Conservation (phyloP, 1,140 invertebrate genomes). For the Drosophila suzukii region DNA sequence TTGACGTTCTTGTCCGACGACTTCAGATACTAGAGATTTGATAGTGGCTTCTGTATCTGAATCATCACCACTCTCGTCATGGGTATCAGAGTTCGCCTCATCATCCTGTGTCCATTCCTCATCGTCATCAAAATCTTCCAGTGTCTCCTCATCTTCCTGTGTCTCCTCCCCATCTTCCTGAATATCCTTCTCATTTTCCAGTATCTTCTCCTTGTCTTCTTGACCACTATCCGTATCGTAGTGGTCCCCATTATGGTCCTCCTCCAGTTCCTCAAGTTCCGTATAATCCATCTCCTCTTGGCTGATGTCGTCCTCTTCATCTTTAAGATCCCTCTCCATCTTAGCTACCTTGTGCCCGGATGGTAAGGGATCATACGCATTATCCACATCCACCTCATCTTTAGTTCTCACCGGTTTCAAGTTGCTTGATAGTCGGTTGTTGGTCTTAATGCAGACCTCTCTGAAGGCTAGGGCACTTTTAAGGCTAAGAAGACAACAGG, state of each 20-base stretch:
- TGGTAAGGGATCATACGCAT: not conserved
- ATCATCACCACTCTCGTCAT: not conserved
- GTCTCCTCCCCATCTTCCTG: not conserved
- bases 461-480: constrained; percentile 36
- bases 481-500: constrained; percentile 27
- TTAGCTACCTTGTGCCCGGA: not conserved
- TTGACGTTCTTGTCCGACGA: not conserved
- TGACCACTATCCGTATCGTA: not conserved
- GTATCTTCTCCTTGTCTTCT: not conserved
- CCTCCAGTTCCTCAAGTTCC: not conserved
- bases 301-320: not conserved
- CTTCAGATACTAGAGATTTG: too few relatives aligned
- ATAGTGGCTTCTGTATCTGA: not conserved
- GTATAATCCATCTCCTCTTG: not conserved
- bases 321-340: not conserved
- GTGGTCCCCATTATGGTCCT: not conserved
- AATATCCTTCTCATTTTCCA: not conserved
- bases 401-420: not conserved
- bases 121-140: not conserved
- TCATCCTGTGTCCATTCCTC: not conserved
- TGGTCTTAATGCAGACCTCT: constrained; percentile 32
- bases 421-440: not conserved
- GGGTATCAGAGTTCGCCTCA: not conserved
- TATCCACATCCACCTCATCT: not conserved
- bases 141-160: not conserved